phyloP scores from a whole-genome alignment of 2,888 invertebrate genomes.

The Heliconius charithonia region DNA sequence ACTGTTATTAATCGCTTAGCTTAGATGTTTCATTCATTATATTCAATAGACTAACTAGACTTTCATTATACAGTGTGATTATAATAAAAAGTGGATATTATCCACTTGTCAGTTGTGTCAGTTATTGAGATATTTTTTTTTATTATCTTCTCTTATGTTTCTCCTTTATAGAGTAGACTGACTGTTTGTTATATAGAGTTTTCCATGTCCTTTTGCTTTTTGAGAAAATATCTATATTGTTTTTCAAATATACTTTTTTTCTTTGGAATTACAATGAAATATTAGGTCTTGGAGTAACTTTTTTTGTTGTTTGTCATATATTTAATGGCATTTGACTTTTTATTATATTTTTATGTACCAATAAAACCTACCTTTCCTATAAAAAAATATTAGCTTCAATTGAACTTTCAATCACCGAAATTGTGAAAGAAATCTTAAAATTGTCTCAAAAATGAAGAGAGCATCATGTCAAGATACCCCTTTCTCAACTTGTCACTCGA shows the following conservation, averaged over 20 bases:
- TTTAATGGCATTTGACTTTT: too few relatives aligned
- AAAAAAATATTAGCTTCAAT: too few relatives aligned
- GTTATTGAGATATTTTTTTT: not conserved
- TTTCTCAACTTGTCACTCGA: too few relatives aligned
- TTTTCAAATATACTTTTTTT: not conserved
- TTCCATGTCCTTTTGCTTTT: not conserved
- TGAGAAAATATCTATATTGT: not conserved
- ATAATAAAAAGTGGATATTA: not conserved
- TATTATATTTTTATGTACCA: too few relatives aligned
- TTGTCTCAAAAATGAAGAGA: too few relatives aligned
- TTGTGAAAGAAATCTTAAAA: too few relatives aligned
- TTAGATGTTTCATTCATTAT: conserved; percentile 23
- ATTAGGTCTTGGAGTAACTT: too few relatives aligned
- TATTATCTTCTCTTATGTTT: not conserved
- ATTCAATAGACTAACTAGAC: conserved; percentile 26
- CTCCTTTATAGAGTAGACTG: not conserved
- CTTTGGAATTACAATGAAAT: too few relatives aligned
- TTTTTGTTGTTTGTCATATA: too few relatives aligned
- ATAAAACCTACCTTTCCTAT: too few relatives aligned
- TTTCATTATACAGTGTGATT: conserved; percentile 17
- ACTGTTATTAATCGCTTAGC: conserved; percentile 28
- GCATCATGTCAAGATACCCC: too few relatives aligned
- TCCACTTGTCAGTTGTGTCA: conserved; percentile 8
- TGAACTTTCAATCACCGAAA: too few relatives aligned
- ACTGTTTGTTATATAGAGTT: not conserved